Percentiles rank a stretch among this genome's conserved stretches.
Conservation (phyloP, 2,888 invertebrate species). For the Punctoribates punctum region DNA sequence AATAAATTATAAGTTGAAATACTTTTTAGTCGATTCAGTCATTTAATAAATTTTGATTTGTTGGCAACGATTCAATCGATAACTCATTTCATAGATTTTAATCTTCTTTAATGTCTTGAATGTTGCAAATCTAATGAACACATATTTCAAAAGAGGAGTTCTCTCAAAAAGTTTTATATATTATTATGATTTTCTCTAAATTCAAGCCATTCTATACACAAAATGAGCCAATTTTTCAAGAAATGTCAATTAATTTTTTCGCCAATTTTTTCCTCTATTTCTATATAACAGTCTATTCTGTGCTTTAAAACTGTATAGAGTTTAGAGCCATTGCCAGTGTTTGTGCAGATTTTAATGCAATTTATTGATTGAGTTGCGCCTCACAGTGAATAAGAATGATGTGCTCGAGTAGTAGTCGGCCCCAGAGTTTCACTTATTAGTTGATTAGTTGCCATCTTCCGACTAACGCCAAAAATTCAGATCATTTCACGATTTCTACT, state of each 20-base stretch:
- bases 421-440: slow-evolving; percentile 15
- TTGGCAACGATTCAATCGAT: slow-evolving; percentile 6
- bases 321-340: not conserved
- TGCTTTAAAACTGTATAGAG: not conserved
- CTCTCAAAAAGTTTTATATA: not conserved
- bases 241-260: slow-evolving; percentile 10
- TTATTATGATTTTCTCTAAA: not conserved
- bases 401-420: not conserved
- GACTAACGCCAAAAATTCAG: not conserved
- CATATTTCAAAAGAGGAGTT: not conserved
- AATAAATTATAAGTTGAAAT: not conserved
- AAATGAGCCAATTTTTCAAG: slow-evolving; percentile 19
- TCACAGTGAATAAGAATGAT: slow-evolving; percentile 1
- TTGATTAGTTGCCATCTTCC: slow-evolving; percentile 33
- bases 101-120: not conserved
- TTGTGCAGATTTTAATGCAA: not conserved
- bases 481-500: not conserved
- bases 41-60: not conserved
- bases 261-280: not conserved
- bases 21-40: not conserved
- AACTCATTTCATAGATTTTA: not conserved
- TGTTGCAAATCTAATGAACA: not conserved
- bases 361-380: slow-evolving; percentile 33
- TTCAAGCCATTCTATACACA: not conserved
- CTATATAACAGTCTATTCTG: too few species aligned